Conservation (phyloP, 1,140 invertebrate genomes). For the Phocides pigmalion region DNA sequence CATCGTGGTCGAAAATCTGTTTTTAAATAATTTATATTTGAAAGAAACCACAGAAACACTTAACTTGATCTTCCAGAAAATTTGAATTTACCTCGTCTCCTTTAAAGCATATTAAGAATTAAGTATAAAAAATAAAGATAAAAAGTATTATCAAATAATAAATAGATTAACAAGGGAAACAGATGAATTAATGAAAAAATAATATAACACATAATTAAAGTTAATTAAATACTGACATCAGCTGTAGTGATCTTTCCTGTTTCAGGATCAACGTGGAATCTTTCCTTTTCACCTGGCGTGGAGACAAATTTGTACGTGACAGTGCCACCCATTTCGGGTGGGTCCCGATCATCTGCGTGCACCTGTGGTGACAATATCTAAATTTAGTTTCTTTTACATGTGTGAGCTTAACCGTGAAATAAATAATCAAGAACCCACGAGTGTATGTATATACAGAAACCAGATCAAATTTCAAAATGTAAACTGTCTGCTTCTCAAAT, state of each 20-base stretch:
- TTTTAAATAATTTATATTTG: conserved; percentile 28
- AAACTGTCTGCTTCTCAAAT: no score
- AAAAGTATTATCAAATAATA: no score
- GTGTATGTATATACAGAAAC: no score
- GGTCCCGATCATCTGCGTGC: conserved; percentile 84
- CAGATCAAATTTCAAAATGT: no score
- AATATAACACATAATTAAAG: conserved; percentile 7
- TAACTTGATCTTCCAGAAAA: background rate
- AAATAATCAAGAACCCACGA: no score
- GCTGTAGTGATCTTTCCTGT: conserved; percentile 91
- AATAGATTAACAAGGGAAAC: background rate
- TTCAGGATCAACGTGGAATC: conserved; percentile 90
- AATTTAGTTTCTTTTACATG: background rate
- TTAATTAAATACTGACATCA: conserved; percentile 81
- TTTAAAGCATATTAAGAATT: conserved; percentile 30
- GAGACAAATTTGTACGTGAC: conserved; percentile 92
- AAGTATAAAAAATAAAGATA: background rate
- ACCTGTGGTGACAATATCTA: conserved; percentile 56
- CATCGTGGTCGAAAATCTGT: conserved; percentile 92
- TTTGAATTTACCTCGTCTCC: conserved; percentile 41
- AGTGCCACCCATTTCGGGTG: conserved; percentile 89
- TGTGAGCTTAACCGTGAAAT: no score
- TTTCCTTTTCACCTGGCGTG: conserved; percentile 88
- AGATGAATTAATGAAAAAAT: background rate
- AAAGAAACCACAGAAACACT: conserved; percentile 10